phyloP scores from a whole-genome alignment of 1,140 invertebrate genomes.

The Orchestia grillus region DNA sequence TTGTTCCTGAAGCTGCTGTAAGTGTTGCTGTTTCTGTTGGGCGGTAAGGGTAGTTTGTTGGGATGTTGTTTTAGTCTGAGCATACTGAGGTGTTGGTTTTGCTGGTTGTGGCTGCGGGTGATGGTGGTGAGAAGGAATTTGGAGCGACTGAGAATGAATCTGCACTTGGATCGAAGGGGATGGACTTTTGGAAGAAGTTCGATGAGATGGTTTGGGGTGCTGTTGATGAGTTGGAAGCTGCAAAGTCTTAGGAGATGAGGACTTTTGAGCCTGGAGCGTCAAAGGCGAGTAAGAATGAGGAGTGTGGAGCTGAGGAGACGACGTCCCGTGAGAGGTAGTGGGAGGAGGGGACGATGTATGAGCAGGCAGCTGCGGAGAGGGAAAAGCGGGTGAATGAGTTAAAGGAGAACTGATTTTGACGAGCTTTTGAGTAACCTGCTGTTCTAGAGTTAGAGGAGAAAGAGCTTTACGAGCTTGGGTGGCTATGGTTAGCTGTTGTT shows the following conservation, averaged over 20 bases:
- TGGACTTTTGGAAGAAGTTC: slow-evolving; percentile 27
- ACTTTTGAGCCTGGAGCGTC: slow-evolving; percentile 36
- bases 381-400: slow-evolving; percentile 16
- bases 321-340: not conserved
- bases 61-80: not conserved
- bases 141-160: slow-evolving; percentile 38
- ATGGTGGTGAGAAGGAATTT: not conserved
- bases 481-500: slow-evolving; percentile 56
- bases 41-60: slow-evolving; percentile 4
- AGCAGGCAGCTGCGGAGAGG: not conserved
- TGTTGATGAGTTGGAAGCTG: slow-evolving; percentile 30
- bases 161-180: slow-evolving; percentile 40
- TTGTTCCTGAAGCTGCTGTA: slow-evolving; percentile 62
- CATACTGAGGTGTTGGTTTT: not conserved
- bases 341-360: slow-evolving; percentile 20
- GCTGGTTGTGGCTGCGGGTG: not conserved
- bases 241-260: slow-evolving; percentile 10
- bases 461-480: slow-evolving; percentile 14
- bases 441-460: slow-evolving; percentile 25
- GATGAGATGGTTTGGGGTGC: not conserved
- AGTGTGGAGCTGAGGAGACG: slow-evolving; percentile 45
- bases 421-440: slow-evolving; percentile 14
- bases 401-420: not conserved
- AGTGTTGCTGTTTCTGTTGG: slow-evolving; percentile 61
- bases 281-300: slow-evolving; percentile 37